A percentile compares a stretch with the other conserved stretches of the same genome.
Conservation (phyloP, 53 echinoderm and acorn worm genomes). For the Mesocentrotus franciscanus region DNA sequence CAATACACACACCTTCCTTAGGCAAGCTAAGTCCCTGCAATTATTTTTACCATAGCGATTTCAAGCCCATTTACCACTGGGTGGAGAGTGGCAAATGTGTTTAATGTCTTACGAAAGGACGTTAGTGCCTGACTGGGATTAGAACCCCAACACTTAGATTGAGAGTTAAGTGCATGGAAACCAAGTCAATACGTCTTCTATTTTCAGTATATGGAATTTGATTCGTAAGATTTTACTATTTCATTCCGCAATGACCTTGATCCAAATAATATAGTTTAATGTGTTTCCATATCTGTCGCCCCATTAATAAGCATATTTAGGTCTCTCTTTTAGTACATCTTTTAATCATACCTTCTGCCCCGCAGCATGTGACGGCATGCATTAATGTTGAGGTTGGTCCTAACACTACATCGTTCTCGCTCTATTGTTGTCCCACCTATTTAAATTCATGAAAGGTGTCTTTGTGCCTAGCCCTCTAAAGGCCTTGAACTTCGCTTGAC, state of each 20-base stretch:
- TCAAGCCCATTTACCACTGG: no score
- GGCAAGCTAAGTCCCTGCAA: no score
- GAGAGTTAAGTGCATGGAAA: no score
- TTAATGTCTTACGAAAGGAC: no score
- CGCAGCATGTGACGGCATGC: not conserved
- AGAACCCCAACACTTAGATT: no score
- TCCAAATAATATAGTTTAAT: not conserved
- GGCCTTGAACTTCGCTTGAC: conserved; percentile 53
- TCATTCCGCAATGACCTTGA: not conserved
- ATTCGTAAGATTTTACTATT: not conserved
- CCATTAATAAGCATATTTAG: not conserved
- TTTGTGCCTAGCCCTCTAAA: not conserved
- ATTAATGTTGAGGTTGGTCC: conserved; percentile 20
- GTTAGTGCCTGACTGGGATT: no score
- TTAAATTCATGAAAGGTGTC: conserved; percentile 31
- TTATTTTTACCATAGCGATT: no score
- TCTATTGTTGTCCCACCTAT: conserved; percentile 35
- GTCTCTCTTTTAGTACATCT: not conserved
- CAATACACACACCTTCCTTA: no score
- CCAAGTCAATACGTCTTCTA: not conserved
- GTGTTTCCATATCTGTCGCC: not conserved
- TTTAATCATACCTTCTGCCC: not conserved
- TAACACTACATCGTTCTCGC: not conserved
- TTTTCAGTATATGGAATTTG: not conserved
- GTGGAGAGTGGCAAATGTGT: no score